These are phyloP conservation scores for Zelostemma sp. DNA, from an alignment of 1,140 invertebrate species.

Conservation along the genomic window DNA sequence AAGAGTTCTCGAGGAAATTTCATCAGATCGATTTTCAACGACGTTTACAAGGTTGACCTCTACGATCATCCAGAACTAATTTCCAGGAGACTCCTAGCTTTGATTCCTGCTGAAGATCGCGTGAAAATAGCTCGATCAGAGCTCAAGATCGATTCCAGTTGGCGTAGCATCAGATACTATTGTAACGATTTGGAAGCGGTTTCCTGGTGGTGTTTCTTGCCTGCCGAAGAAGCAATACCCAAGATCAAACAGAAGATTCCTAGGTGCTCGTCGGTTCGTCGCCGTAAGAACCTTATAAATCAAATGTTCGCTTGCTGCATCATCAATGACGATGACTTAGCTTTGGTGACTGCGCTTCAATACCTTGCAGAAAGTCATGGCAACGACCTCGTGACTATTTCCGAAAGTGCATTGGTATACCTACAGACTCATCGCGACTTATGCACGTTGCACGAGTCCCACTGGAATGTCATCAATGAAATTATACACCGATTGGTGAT, in stretches of 20 bases:
- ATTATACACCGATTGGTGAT: conserved; percentile 49
- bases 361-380: conserved; percentile 48
- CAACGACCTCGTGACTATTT: conserved; percentile 47
- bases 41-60: conserved; percentile 43
- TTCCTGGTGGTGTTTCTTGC: conserved; percentile 57
- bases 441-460: conserved; percentile 4
- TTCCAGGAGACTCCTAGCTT: conserved; percentile 20
- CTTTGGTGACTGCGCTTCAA: conserved; percentile 44
- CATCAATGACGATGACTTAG: conserved; percentile 51
- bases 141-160: conserved; percentile 19
- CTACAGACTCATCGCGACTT: conserved; percentile 19
- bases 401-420: conserved; percentile 29
- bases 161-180: neutral
- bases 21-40: conserved; percentile 36
- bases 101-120: conserved; percentile 49
- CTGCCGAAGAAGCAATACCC: conserved; percentile 41
- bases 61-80: conserved; percentile 31
- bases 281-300: conserved; percentile 18
- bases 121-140: conserved; percentile 47
- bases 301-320: conserved; percentile 52
- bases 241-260: conserved; percentile 46
- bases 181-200: neutral
- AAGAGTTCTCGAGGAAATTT: conserved; percentile 34
- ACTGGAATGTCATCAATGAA: conserved; percentile 36
- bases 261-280: conserved; percentile 19